phyloP scores from a whole-genome alignment of 2,797 vertebrate genomes.

The Zonotrichia albicollis region DNA sequence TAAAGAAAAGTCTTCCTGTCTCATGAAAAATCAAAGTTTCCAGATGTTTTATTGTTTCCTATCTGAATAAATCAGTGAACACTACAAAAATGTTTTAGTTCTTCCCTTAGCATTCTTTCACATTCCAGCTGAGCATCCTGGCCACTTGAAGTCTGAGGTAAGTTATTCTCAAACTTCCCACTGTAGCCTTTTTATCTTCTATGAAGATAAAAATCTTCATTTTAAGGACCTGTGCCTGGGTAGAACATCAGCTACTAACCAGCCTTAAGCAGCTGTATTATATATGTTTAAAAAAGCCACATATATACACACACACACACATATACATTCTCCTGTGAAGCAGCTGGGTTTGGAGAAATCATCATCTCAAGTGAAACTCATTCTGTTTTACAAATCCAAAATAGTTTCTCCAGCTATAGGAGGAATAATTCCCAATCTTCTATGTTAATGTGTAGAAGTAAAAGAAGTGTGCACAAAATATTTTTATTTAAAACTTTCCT shows the following conservation, averaged over 20 bases:
- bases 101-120: neutral
- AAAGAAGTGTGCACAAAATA: neutral
- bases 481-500: slow-evolving; percentile 12
- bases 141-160: neutral
- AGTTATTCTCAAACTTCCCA: neutral
- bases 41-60: neutral
- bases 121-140: neutral
- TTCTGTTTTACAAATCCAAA: neutral
- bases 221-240: neutral
- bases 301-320: neutral
- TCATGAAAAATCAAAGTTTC: slow-evolving; percentile 2
- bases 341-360: neutral
- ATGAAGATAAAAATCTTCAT: neutral
- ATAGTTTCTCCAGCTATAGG: neutral
- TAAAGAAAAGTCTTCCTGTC: neutral
- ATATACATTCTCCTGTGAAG: neutral
- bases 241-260: neutral
- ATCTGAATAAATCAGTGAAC: neutral
- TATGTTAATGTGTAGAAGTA: neutral
- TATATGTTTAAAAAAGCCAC: neutral
- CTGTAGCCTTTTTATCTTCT: neutral
- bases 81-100: neutral
- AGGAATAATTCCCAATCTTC: neutral
- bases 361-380: neutral
- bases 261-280: neutral